These are phyloP conservation scores for Nematolebias whitei DNA, from an alignment of 2,113 vertebrate species.

Conservation along the genomic window DNA sequence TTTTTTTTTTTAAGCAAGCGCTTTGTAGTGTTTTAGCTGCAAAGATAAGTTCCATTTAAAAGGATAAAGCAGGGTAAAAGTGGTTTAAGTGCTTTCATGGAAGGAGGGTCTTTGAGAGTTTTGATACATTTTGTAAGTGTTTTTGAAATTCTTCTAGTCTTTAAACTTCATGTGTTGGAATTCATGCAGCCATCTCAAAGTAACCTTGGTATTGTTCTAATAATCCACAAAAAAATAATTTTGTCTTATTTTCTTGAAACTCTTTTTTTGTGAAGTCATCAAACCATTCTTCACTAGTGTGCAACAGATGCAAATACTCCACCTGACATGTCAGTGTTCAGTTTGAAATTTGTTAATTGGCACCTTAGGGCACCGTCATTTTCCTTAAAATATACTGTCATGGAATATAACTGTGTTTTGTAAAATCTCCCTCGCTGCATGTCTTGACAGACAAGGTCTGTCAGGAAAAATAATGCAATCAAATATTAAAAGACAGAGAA, in stretches of 20 bases:
- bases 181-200: background rate
- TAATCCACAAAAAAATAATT: background rate
- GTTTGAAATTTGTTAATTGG: constrained; percentile 53
- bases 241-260: background rate
- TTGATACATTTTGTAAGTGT: constrained; percentile 7
- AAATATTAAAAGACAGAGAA: constrained; percentile 63
- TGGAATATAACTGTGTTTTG: constrained; percentile 34
- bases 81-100: background rate
- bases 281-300: constrained; percentile 20
- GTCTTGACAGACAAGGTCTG: constrained; percentile 61
- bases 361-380: constrained; percentile 50
- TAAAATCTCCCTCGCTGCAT: constrained; percentile 50
- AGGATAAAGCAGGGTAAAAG: background rate
- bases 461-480: constrained; percentile 62
- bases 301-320: constrained; percentile 40
- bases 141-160: background rate
- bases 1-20: background rate
- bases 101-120: background rate
- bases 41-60: background rate
- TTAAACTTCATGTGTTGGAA: background rate
- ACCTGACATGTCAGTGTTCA: constrained; percentile 36
- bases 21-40: background rate
- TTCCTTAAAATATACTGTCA: constrained; percentile 39
- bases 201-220: background rate
- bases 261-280: constrained; percentile 7